Evolutionary conservation across 2,797 vertebrate genomes (phyloP), one percentile per base, ranked within the genome.

Genomic region (Galago senegalensis): DNA sequence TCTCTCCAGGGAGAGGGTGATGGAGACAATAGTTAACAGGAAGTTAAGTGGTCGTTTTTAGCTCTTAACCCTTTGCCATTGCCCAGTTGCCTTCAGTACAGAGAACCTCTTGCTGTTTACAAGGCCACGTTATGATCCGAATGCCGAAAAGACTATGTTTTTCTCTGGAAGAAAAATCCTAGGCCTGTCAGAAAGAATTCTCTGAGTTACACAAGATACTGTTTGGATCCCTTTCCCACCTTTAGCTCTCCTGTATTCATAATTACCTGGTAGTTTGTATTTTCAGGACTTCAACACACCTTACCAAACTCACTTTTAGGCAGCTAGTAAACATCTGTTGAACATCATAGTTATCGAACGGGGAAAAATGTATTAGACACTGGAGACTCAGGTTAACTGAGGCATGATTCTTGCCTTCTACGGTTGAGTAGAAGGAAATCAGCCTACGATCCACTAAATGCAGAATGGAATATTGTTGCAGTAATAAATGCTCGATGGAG

Each of bases 21-120:
- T 80, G 53, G 86, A 75, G 84, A 89, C n/a, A 70, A 5, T 16
- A 70, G 37, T 79, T 87, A 93, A 76, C 58, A 86, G 61, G 49
- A 81, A 69, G 20, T 77, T 73, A 92, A 92, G 31, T 69, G 77
- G 58, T 70, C 81, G 25, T 90, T 83, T 91, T 82, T 72, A 72
- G 67, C 65, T 73, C 43, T 77, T 53, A 69, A 63, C 10, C 20
- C 56, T 86, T 34, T 69, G 43, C 27, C 43, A 17, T 43, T 31
- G n/a, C 34, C 58, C 56, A 7, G 0, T 4, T 67, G 23, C 23
- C 7, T 75, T 92, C 40, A 29, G 23, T 12, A 3, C 27, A 84
- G 60, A 87, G 12, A 82, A 8, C 65, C 65, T 60, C 14, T 60
- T 67, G 3, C 1, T 61, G 21, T 12, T 79, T 58, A 25, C 2